These are phyloP conservation scores for Pammene fasciana DNA, from an alignment of 2,888 invertebrate species.

Conservation along the genomic window DNA sequence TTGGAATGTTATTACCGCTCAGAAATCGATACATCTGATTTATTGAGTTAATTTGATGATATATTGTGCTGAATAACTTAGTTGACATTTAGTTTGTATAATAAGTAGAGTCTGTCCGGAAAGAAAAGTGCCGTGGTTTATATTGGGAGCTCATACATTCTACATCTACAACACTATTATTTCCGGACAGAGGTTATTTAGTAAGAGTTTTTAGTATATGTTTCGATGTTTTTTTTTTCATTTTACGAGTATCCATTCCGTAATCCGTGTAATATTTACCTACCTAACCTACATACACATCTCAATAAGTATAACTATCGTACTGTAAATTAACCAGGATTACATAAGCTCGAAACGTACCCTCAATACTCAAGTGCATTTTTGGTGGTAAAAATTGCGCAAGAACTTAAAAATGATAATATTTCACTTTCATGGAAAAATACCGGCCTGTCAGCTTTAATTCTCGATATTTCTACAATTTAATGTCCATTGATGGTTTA, in stretches of 20 bases:
- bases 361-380: slow-evolving; percentile 33
- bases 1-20: slow-evolving; percentile 14
- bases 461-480: not conserved
- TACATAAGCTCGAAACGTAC: slow-evolving; percentile 17
- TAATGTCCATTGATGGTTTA: slow-evolving; percentile 57
- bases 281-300: not conserved
- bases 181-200: no score
- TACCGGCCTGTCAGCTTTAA: slow-evolving; percentile 1
- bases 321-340: not conserved
- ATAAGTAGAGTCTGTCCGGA: not conserved
- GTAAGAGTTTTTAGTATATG: not conserved
- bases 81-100: slow-evolving; percentile 11
- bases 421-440: slow-evolving; percentile 60
- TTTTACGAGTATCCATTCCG: not conserved
- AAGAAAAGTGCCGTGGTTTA: no score
- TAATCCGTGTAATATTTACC: not conserved
- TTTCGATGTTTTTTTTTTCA: not conserved
- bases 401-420: slow-evolving; percentile 39
- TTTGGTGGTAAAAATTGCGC: slow-evolving; percentile 31
- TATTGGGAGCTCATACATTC: no score
- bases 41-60: slow-evolving; percentile 17
- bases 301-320: not conserved
- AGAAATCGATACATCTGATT: slow-evolving; percentile 15
- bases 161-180: no score
- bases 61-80: not conserved